phyloP scores from a whole-genome alignment of 30 jellyfish, hydroid and myxozoan species.

The Aurelia coerulea region DNA sequence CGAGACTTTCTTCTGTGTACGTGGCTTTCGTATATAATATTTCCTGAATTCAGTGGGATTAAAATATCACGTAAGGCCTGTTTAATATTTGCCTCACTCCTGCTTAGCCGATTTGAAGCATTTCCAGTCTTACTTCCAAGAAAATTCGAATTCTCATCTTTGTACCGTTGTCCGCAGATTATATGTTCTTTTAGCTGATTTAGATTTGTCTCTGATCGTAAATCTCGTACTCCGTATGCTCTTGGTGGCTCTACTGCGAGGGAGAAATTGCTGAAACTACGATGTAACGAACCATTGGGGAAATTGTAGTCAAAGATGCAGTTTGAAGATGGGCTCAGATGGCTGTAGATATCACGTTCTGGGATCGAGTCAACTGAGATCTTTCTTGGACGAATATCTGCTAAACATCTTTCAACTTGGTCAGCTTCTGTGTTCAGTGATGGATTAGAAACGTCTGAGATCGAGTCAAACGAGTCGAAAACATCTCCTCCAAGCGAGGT shows the following conservation, averaged over 20 bases:
- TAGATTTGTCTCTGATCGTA: constrained; percentile 60
- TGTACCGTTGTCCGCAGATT: constrained; percentile 43
- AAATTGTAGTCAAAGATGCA: constrained; percentile 25
- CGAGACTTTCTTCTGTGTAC: constrained; percentile 15
- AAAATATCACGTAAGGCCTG: constrained; percentile 38
- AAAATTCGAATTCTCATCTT: constrained; percentile 23
- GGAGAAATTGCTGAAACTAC: constrained; percentile 69
- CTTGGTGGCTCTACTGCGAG: constrained; percentile 44
- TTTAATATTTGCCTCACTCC: constrained; percentile 21
- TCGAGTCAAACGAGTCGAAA: constrained; percentile 68
- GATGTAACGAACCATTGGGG: constrained; percentile 40
- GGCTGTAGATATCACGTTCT: not conserved
- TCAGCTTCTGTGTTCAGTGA: constrained; percentile 51
- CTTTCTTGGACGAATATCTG: constrained; percentile 26
- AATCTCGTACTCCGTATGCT: constrained; percentile 46
- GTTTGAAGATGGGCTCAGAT: not conserved
- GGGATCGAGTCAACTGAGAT: constrained; percentile 26
- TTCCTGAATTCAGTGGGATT: constrained; percentile 48
- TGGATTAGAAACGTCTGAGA: constrained; percentile 39
- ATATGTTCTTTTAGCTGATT: constrained; percentile 53
- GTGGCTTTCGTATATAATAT: constrained; percentile 9
- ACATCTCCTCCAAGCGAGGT: constrained; percentile 45
- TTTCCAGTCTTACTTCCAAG: not conserved
- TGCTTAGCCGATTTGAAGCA: constrained; percentile 10
- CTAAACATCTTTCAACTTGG: constrained; percentile 41